Evolutionary conservation across 2,797 vertebrate species (phyloP), one percentile per base, ranked within the genome.

Genomic region (Chaetodon trifasciatus): DNA sequence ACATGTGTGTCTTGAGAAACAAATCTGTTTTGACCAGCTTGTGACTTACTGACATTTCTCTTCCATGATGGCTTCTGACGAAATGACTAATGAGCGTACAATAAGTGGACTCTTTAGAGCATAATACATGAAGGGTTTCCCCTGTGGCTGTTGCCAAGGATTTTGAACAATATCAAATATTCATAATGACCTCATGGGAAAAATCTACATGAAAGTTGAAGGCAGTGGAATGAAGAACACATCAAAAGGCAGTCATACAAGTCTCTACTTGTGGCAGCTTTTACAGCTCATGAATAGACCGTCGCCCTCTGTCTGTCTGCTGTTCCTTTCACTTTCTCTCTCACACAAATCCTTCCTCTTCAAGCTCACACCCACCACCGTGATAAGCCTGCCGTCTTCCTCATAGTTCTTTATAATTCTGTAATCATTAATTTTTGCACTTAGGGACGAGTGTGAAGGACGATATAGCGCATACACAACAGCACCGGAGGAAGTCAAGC

Each of bases 381-480:
- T 40, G 35, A 82, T 55, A 69, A 46, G 40, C 3, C 28, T 47
- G 8, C 19, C 5, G 3, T 12, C 6, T 21, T 57, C 16, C 53
- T 8, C 9, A 16, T 32, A 62, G 42, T 81, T 47, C 7, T 9
- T 68, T 5, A 28, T 66, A 21, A 24, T 21, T 60, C 8, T 40
- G 19, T 78, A 91, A 91, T 90, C 46, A 92, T 93, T 93, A 89
- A 92, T 78, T 0, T 52, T 57, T 50, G 40, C 32, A 39, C 53
- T 11, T 10, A 67, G n/a, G 21, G 1, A n/a, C 19, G 58, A 73
- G 32, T 2, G 8, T 19, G 21, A 75, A 42, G 49, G 11, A 70
- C 2, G 4, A 35, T 4, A 32, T 32, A 32, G 28, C 4, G 28
- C 28, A 32, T 46, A 70, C 1, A 11, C 11, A 23, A 8, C n/a